Base-by-base conservation (phyloP, 2,888 invertebrate species). In the Zhuqinia jingwanae region DNA sequence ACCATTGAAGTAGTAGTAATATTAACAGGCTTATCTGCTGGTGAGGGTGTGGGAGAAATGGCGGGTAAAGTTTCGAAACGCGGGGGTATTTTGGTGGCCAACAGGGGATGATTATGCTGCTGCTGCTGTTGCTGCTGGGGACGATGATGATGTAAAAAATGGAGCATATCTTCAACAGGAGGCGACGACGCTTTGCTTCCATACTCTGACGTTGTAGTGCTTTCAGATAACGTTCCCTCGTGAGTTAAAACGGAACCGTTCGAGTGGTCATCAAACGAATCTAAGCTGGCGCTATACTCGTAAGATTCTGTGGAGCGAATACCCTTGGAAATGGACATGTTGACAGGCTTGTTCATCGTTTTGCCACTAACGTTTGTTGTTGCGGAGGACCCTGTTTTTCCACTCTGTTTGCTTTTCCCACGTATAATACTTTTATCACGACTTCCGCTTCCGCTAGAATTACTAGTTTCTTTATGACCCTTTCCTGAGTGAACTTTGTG, bases 401-500 rank as follows among this genome's bases (percentile, higher is more conserved):
- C n/a, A 20, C 47, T 47, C 27, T 47, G 17, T 60, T 73, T 80
- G 20, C 47, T 70, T 30, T 82, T 53, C 30, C n/a, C n/a, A n/a
- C 75, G 84, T 45, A 25, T 42, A 17, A 53, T 70, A 27, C 36
- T 75, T 58, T 90, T 89, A 56, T 87, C 88, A 75, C 88, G 87
- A 58, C 77, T 89, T 47, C 90, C 89, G n/a, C 88, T 50, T 27
- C 58, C 50, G 0, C 36, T 36, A 3, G 20, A 2, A 36, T 20
- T 10, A n/a, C n/a, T n/a, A n/a, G n/a, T n/a, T n/a, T n/a, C 25
- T n/a, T 1, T 87, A 11, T 87, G 63, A 20, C 87, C 85, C 70
- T 90, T 90, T 11, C 89, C 87, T n/a, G n/a, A n/a, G 89, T 93
- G 93, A 90, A 93, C 95, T 92, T 96, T 96, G 92, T 96, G 95